Evolutionary conservation across 2,113 vertebrate species (phyloP).

Genomic region (Neogobius melanostomus): DNA sequence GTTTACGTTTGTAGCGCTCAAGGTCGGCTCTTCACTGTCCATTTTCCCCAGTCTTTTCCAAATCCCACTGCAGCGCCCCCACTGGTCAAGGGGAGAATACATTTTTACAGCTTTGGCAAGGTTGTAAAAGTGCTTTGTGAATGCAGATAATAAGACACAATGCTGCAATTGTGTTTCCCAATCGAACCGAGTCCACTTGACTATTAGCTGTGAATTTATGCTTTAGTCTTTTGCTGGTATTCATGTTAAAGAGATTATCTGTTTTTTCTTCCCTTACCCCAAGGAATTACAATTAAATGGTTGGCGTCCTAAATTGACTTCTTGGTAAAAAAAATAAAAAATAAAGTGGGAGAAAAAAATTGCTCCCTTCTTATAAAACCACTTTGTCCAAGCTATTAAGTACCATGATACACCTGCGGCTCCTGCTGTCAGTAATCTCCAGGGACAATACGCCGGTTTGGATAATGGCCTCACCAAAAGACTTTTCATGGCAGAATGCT

Average conservation of each 20-base stretch:
- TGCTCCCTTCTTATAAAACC: background rate
- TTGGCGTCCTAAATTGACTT: background rate
- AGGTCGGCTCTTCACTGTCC: too few species aligned
- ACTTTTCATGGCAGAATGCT: background rate
- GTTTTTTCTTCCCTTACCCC: background rate
- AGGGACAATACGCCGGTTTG: background rate
- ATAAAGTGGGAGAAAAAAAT: background rate
- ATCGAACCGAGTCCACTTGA: too few species aligned
- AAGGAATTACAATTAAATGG: background rate
- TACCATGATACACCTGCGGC: background rate
- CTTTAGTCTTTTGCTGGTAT: background rate
- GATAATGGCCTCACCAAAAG: conserved; percentile 1
- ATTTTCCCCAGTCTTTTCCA: too few species aligned
- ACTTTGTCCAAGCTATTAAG: background rate
- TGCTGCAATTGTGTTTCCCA: too few species aligned
- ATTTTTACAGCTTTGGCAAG: too few species aligned
- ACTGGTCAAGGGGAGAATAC: too few species aligned
- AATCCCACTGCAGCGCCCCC: too few species aligned
- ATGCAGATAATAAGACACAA: too few species aligned
- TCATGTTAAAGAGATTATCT: background rate
- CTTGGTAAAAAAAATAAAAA: background rate
- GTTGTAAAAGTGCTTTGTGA: too few species aligned
- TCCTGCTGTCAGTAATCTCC: background rate
- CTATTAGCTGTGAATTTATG: too few species aligned
- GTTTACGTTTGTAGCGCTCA: too few species aligned